Conservation (phyloP, 2,113 vertebrate species). For the Pleuronectes platessa region DNA sequence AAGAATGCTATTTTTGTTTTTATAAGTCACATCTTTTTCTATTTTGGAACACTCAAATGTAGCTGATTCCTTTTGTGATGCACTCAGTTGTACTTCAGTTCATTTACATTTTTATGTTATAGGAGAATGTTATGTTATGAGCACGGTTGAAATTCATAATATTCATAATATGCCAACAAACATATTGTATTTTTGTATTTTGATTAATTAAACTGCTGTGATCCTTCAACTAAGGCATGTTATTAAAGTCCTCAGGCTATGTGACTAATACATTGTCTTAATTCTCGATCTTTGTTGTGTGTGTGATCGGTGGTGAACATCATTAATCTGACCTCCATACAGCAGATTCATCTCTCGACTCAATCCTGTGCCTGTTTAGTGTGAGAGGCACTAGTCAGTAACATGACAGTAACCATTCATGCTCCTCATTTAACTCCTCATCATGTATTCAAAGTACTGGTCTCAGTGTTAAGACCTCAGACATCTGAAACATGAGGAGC, state of each 20-base stretch:
- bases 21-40: background rate
- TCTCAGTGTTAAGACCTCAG: too few species aligned
- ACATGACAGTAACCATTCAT: too few species aligned
- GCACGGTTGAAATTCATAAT: background rate
- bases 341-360: background rate
- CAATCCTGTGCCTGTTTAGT: too few species aligned
- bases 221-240: conserved; percentile 45
- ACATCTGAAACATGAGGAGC: too few species aligned
- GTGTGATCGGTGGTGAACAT: background rate
- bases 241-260: conserved; percentile 13
- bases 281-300: background rate
- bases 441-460: too few species aligned
- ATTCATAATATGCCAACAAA: background rate
- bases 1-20: background rate
- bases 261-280: conserved; percentile 24
- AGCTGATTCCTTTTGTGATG: background rate
- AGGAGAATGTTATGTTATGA: background rate
- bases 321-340: background rate
- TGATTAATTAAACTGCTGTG: conserved; percentile 10
- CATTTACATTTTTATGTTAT: background rate
- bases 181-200: conserved; percentile 45
- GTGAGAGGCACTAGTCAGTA: too few species aligned
- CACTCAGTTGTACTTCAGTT: background rate
- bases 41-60: background rate
- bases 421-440: too few species aligned